Conservation (phyloP, 2,888 invertebrate species). For the Andrena fulva region DNA sequence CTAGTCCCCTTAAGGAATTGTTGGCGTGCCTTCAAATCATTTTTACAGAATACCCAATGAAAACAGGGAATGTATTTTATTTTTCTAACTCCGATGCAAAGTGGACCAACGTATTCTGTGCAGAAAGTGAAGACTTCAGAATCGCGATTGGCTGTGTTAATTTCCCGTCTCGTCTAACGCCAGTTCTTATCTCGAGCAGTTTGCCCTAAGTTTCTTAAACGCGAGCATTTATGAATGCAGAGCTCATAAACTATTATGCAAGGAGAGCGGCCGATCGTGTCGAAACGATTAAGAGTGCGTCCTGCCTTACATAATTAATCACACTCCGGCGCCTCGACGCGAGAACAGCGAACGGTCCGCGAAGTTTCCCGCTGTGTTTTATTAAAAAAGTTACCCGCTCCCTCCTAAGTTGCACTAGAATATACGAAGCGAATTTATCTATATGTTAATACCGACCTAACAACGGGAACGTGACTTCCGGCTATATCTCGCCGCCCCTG, state of each 20-base stretch:
- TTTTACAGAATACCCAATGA: no score
- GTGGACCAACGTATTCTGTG: no score
- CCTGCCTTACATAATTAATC: slow-evolving; percentile 59
- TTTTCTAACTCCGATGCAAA: no score
- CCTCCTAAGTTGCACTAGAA: slow-evolving; percentile 48
- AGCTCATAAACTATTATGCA: slow-evolving; percentile 23
- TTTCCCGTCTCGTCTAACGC: not conserved
- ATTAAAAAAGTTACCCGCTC: slow-evolving; percentile 65
- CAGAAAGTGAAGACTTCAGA: no score
- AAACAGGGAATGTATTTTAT: no score
- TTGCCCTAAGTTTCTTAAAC: slow-evolving; percentile 7
- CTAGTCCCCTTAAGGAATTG: no score
- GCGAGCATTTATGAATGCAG: slow-evolving; percentile 32
- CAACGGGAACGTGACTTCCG: slow-evolving; percentile 61
- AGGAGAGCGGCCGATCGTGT: slow-evolving; percentile 24
- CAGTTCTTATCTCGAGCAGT: not conserved
- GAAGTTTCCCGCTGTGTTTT: slow-evolving; percentile 49
- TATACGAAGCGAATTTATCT: slow-evolving; percentile 60
- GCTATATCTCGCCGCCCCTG: not conserved
- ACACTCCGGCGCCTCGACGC: slow-evolving; percentile 24
- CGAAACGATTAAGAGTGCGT: slow-evolving; percentile 45
- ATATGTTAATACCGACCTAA: slow-evolving; percentile 64
- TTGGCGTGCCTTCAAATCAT: no score
- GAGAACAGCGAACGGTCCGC: slow-evolving; percentile 19
- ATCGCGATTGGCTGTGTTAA: not conserved